phyloP scores from a whole-genome alignment of 2,888 invertebrate species.

The Trissolcus japonicus region DNA sequence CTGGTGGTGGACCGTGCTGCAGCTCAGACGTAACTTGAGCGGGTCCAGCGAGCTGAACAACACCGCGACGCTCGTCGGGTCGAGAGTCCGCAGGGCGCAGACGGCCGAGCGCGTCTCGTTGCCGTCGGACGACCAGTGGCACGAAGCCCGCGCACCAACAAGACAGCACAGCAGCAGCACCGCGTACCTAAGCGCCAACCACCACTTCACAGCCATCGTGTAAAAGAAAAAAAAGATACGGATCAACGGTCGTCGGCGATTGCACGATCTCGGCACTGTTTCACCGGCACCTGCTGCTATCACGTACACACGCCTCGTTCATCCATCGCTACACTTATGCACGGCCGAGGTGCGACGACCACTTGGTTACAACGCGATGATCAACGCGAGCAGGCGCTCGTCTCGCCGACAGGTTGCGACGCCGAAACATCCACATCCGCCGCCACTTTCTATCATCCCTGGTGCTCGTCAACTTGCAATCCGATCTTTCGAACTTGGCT shows the following conservation, averaged over 20 bases:
- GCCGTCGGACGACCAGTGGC: slow-evolving; percentile 79
- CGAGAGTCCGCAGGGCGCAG: slow-evolving; percentile 77
- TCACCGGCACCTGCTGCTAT: slow-evolving; percentile 60
- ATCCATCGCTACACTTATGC: slow-evolving; percentile 59
- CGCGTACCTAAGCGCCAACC: slow-evolving; percentile 49
- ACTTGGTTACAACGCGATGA: slow-evolving; percentile 34
- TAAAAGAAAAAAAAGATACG: slow-evolving; percentile 29
- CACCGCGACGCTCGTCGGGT: slow-evolving; percentile 77
- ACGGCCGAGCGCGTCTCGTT: slow-evolving; percentile 79
- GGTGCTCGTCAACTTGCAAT: neutral
- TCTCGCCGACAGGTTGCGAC: slow-evolving; percentile 11
- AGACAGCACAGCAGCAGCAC: slow-evolving; percentile 50
- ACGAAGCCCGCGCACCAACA: slow-evolving; percentile 75
- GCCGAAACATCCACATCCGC: slow-evolving; percentile 29
- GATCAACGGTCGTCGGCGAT: slow-evolving; percentile 12
- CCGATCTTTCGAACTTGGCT: neutral
- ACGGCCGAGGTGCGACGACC: slow-evolving; percentile 4
- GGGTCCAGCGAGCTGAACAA: slow-evolving; percentile 81
- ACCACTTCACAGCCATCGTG: slow-evolving; percentile 57
- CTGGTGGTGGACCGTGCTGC: slow-evolving; percentile 83
- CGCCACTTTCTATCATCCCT: slow-evolving; percentile 37
- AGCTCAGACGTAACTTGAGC: slow-evolving; percentile 84
- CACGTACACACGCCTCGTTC: slow-evolving; percentile 66
- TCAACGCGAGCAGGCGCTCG: neutral
- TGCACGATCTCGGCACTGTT: neutral